Base-by-base conservation (phyloP, 1,140 invertebrate species). In the Anoplolepis gracilipes region DNA sequence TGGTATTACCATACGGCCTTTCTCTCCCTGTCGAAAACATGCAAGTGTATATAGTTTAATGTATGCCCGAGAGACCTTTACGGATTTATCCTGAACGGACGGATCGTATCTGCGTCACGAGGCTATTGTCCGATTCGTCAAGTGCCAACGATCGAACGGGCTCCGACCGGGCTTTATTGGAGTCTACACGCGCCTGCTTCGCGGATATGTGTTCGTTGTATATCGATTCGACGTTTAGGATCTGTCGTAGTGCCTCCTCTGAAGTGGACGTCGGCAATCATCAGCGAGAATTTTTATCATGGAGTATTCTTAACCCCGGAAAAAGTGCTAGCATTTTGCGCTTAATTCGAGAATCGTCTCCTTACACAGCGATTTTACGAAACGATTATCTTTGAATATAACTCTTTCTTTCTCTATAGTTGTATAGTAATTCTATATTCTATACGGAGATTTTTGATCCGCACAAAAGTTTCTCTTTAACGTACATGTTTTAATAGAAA, bases 161-260 rank as follows among this genome's bases (percentile, higher is more conserved):
- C 90, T 92, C 88, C 76, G 88, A 69, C 87, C 86, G 75, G 86
- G 89, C 91, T 92, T 92, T 92, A 92, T 92, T 93, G 92, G 88
- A 92, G 90, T 89, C 87, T 93, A 90, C 90, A 91, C 85, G 89
- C 59, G 76, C 84, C 28, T 69, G 22, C 36, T 8, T 33, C 53
- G 39, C 33, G 19, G 70, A 84, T 46, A 64, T 72, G 25, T 82
- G 30, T 39, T 28, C 77, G 25, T 67, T 86, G 53, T 61, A 72
- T 28, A 86, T 67, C 33, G 64, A 81, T 42, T 79, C 62, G 62
- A 69, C 65, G 49, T 70, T 72, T 22, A 22, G 33, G 36, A 81
- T 72, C 65, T 59, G 65, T 39, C 78, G 67, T 73, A 73, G 78
- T 82, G 28, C 53, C 28, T 39, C 67, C n/a, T 39, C 67, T 82